These are phyloP conservation scores for Pelmatolapia mariae DNA, from an alignment of 2,113 vertebrate genomes.

Conservation along the genomic window DNA sequence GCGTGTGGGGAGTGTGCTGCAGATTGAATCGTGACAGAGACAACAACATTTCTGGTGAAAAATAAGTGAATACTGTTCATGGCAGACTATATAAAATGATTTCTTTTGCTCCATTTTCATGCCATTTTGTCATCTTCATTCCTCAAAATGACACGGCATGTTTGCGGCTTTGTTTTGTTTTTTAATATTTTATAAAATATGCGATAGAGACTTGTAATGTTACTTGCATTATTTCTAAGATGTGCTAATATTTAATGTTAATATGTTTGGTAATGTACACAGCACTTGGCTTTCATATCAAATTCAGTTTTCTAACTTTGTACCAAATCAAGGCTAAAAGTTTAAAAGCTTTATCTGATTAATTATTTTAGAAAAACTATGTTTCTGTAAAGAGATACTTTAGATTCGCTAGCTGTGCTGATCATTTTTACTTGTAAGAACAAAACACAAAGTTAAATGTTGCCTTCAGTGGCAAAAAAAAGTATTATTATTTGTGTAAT, in stretches of 20 bases:
- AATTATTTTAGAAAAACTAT: not conserved
- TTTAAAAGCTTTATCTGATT: not conserved
- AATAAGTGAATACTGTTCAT: slow-evolving; percentile 98
- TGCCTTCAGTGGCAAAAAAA: not conserved
- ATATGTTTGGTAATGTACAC: not conserved
- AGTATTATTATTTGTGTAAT: not conserved
- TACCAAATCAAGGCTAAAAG: not conserved
- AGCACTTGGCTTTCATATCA: not conserved
- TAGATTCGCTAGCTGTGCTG: not conserved
- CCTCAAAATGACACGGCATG: slow-evolving; percentile 75
- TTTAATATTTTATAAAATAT: not conserved
- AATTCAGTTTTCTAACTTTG: not conserved
- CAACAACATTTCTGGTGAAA: slow-evolving; percentile 91
- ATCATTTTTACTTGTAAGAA: not conserved
- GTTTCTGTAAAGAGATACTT: not conserved
- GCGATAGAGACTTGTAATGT: not conserved
- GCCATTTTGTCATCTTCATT: slow-evolving; percentile 51
- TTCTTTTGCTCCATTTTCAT: slow-evolving; percentile 74
- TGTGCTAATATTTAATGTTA: not conserved
- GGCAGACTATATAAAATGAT: slow-evolving; percentile 91
- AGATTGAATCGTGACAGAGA: slow-evolving; percentile 99
- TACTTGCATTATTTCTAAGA: not conserved
- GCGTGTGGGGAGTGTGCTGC: slow-evolving; percentile 88
- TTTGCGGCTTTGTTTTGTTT: slow-evolving; percentile 59
- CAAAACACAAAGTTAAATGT: not conserved